A percentile compares a stretch with the other conserved stretches of the same genome.
Evolutionary conservation across 2,888 invertebrate species (phyloP).

Genomic region (Odontocerum albicorne): DNA sequence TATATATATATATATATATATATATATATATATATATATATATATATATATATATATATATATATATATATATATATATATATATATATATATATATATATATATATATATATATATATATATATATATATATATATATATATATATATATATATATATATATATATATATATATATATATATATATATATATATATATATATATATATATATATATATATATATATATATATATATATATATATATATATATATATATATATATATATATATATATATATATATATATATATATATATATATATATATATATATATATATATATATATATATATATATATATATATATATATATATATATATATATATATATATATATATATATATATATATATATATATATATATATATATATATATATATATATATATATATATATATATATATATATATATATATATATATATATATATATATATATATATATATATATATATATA

Average conservation of each 20-base stretch:
- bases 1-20: background rate
- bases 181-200: background rate
- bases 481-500: background rate
- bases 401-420: background rate
- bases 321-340: background rate
- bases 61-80: background rate
- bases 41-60: background rate
- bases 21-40: background rate
- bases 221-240: background rate
- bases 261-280: background rate
- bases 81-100: background rate
- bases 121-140: background rate
- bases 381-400: background rate
- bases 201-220: background rate
- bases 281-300: background rate
- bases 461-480: background rate
- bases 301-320: background rate
- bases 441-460: background rate
- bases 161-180: background rate
- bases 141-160: background rate
- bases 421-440: background rate
- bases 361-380: background rate
- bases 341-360: background rate
- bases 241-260: background rate
- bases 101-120: background rate